Conservation (phyloP, 1,140 invertebrate species). For the Trichonephila clavipes region DNA sequence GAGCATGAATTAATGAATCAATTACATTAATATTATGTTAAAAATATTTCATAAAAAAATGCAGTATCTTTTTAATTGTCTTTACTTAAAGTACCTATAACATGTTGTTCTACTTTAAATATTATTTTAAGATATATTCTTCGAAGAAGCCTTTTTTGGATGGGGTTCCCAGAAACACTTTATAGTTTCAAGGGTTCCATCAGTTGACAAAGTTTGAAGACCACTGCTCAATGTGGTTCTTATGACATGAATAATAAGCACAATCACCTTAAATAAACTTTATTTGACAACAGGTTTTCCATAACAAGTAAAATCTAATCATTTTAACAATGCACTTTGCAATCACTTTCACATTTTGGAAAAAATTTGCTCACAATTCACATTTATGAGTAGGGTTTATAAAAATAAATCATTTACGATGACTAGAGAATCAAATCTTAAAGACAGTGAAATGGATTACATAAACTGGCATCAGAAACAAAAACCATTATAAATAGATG, state of each 20-base stretch:
- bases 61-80: too few species aligned
- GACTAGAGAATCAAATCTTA: slow-evolving; percentile 30
- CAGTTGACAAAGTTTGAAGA: too few species aligned
- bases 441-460: not conserved
- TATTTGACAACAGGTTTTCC: slow-evolving; percentile 45
- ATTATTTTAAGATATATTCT: too few species aligned
- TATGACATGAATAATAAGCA: not conserved
- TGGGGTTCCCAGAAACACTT: too few species aligned
- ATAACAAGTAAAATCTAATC: slow-evolving; percentile 32
- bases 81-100: too few species aligned
- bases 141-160: too few species aligned
- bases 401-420: slow-evolving; percentile 42
- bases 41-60: too few species aligned
- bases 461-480: not conserved
- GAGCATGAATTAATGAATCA: too few species aligned
- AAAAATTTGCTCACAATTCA: slow-evolving; percentile 1
- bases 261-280: slow-evolving; percentile 36
- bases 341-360: not conserved
- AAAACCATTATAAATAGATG: not conserved
- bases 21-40: too few species aligned
- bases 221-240: too few species aligned
- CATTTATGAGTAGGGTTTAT: not conserved
- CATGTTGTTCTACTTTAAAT: too few species aligned
- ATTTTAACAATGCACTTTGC: not conserved
- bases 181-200: too few species aligned